Evolutionary conservation across 2,888 invertebrate genomes (phyloP).

Genomic region (Omphaloscelis lunosa): DNA sequence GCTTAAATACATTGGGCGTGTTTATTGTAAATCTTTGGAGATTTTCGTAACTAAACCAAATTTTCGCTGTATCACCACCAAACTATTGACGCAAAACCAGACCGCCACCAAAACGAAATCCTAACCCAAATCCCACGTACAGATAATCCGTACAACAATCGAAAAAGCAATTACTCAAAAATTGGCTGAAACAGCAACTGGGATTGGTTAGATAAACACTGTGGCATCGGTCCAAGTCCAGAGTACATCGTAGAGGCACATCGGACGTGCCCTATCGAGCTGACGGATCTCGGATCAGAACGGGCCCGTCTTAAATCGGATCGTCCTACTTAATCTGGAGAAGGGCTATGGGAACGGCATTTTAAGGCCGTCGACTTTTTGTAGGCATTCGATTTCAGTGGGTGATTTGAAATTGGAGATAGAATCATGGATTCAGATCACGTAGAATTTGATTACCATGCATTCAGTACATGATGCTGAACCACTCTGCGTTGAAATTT

Average conservation of each 20-base stretch:
- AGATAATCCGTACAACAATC: slow-evolving; percentile 35
- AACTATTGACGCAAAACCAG: neutral
- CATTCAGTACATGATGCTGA: too few species aligned
- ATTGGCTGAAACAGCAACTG: slow-evolving; percentile 36
- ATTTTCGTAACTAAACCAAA: neutral
- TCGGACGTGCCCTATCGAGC: slow-evolving; percentile 62
- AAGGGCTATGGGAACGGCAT: slow-evolving; percentile 48
- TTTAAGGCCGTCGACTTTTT: slow-evolving; percentile 45
- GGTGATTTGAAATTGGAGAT: slow-evolving; percentile 39
- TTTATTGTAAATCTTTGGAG: neutral
- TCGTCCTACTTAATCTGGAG: slow-evolving; percentile 61
- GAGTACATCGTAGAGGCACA: slow-evolving; percentile 50
- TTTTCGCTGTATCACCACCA: slow-evolving; percentile 14
- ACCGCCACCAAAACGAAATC: slow-evolving; percentile 23
- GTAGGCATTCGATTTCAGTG: slow-evolving; percentile 28
- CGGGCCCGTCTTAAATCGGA: slow-evolving; percentile 60
- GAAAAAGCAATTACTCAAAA: slow-evolving; percentile 56
- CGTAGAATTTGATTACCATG: slow-evolving; percentile 25
- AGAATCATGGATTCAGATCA: slow-evolving; percentile 17
- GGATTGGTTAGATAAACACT: slow-evolving; percentile 47
- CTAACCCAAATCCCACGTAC: slow-evolving; percentile 5
- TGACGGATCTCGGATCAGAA: slow-evolving; percentile 54
- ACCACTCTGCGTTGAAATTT: too few species aligned
- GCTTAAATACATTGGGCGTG: neutral
- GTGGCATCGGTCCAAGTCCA: slow-evolving; percentile 59